Evolutionary conservation across 2,113 vertebrate species (phyloP).

Genomic region (Orycteropus afer): DNA sequence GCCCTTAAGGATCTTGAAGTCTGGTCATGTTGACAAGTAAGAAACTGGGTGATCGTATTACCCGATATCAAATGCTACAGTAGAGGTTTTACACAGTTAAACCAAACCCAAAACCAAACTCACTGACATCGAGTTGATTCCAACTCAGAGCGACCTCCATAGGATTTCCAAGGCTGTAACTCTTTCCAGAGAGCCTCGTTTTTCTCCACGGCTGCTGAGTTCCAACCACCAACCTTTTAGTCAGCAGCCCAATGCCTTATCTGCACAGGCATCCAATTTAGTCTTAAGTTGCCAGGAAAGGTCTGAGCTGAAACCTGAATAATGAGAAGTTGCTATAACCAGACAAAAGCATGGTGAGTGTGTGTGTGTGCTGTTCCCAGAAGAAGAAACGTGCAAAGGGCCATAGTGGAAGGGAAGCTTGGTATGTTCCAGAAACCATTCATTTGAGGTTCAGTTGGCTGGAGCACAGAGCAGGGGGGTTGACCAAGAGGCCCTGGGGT

Average conservation of each 20-base stretch:
- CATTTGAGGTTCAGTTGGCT: background rate
- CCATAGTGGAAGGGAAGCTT: accelerated
- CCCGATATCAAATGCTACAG: accelerated
- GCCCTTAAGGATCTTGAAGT: background rate
- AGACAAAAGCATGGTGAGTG: accelerated
- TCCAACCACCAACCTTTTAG: too few relatives aligned
- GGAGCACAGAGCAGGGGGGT: background rate
- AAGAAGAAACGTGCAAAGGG: background rate
- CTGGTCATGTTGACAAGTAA: too few relatives aligned
- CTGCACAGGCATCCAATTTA: background rate
- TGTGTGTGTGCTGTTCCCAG: accelerated
- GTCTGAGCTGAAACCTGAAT: background rate
- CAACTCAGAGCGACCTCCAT: too few relatives aligned
- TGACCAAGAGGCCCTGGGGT: too few relatives aligned
- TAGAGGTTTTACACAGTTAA: background rate
- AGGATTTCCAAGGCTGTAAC: too few relatives aligned
- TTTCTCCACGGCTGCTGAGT: too few relatives aligned
- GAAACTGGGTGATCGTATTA: background rate
- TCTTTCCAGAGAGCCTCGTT: too few relatives aligned
- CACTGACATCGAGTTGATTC: too few relatives aligned
- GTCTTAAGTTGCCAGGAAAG: background rate
- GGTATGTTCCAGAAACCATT: background rate
- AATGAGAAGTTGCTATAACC: background rate
- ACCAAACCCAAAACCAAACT: too few relatives aligned
- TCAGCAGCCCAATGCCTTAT: too few relatives aligned